phyloP scores from a whole-genome alignment of 2,113 vertebrate species.

The Vireo altiloquus region DNA sequence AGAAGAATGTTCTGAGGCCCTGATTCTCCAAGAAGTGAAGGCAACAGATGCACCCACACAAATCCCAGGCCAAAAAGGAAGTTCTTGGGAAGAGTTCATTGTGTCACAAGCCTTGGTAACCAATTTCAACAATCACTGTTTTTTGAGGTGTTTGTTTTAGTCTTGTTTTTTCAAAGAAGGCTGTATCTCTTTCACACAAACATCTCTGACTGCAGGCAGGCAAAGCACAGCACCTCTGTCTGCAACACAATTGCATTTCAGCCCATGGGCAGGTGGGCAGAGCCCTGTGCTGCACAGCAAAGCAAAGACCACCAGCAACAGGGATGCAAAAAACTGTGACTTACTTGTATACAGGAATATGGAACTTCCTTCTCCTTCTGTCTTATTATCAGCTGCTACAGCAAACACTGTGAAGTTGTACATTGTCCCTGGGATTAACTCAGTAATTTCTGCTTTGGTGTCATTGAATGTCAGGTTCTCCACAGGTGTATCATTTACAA shows the following conservation, averaged over 20 bases:
- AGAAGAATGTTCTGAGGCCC: no score
- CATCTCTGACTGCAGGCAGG: not conserved
- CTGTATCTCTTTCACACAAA: not conserved
- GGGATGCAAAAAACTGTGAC: not conserved
- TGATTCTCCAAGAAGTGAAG: no score
- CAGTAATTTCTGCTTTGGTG: accelerated
- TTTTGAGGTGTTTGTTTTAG: no score
- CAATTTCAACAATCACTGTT: no score
- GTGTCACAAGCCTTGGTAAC: no score
- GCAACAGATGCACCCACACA: no score
- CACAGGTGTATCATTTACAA: accelerated
- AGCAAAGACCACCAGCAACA: not conserved
- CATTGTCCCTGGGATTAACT: not conserved
- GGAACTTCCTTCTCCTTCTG: not conserved
- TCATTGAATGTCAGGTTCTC: accelerated
- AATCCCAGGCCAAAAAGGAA: no score
- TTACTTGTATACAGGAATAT: not conserved
- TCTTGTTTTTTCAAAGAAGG: no score
- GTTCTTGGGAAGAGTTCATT: no score
- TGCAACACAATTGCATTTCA: not conserved
- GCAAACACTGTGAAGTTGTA: not conserved
- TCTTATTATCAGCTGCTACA: not conserved
- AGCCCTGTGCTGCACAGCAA: not conserved
- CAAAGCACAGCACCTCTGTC: not conserved
- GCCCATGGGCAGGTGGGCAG: not conserved